These are phyloP conservation scores for Laupala kohalensis DNA, from an alignment of 1,140 invertebrate species.

Conservation along the genomic window DNA sequence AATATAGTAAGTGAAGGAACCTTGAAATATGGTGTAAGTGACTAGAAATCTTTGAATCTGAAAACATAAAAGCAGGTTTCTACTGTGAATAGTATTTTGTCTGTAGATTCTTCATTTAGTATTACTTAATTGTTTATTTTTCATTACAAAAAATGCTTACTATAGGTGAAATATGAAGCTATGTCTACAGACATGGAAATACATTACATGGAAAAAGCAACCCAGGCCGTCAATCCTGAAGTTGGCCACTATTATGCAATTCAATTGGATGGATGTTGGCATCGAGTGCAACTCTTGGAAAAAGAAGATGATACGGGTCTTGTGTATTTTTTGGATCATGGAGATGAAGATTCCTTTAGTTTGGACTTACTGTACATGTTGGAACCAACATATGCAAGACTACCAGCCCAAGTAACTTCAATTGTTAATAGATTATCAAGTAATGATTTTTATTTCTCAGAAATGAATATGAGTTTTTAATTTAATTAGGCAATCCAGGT, in stretches of 20 bases:
- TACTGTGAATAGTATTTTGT: too few relatives aligned
- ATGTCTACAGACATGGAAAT: conserved; percentile 38
- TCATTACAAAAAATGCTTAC: too few relatives aligned
- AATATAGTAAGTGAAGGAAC: too few relatives aligned
- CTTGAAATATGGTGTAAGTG: too few relatives aligned
- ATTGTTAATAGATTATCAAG: background rate
- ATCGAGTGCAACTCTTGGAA: conserved; percentile 41
- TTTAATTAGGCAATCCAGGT: conserved; percentile 40
- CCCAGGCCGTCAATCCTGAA: conserved; percentile 17
- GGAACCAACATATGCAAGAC: conserved; percentile 35
- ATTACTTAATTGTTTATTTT: too few relatives aligned
- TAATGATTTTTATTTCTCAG: background rate
- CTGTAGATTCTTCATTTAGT: too few relatives aligned
- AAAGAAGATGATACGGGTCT: conserved; percentile 26
- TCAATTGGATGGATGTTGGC: conserved; percentile 39
- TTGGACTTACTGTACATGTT: conserved; percentile 35
- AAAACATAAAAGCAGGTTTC: too few relatives aligned
- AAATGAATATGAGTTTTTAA: conserved; percentile 10
- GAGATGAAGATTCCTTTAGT: conserved; percentile 38
- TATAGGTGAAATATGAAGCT: conserved; percentile 35
- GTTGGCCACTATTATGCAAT: conserved; percentile 40
- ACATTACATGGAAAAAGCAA: conserved; percentile 32
- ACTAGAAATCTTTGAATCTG: too few relatives aligned
- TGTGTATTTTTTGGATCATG: conserved; percentile 48
- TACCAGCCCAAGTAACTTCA: conserved; percentile 41